Conservation (phyloP, 2,797 vertebrate genomes). For the Tauraco hartlaubi region DNA sequence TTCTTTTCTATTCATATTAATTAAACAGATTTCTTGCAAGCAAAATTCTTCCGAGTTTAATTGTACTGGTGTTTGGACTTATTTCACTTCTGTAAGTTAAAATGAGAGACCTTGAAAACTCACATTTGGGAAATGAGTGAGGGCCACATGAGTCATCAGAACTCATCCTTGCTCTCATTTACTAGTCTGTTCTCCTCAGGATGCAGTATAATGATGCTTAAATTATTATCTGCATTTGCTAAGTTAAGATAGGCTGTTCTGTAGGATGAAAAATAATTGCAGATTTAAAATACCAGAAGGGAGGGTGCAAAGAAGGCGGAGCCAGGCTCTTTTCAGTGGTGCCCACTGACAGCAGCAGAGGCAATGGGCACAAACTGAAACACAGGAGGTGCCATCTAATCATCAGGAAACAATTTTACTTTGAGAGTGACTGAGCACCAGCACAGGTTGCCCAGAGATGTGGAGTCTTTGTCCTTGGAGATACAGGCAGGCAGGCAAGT, state of each 20-base stretch:
- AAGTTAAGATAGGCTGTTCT: not conserved
- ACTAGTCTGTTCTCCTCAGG: not conserved
- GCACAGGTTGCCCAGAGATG: not conserved
- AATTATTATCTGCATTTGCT: not conserved
- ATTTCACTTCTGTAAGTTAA: not conserved
- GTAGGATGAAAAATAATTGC: not conserved
- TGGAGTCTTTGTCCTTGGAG: not conserved
- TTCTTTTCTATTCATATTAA: not conserved
- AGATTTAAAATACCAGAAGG: not conserved
- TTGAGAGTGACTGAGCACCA: not conserved
- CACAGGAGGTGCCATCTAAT: not conserved
- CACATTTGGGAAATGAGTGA: not conserved
- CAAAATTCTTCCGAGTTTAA: constrained; percentile 3
- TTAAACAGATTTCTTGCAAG: not conserved
- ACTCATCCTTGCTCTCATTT: not conserved
- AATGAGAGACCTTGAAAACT: constrained; percentile 16
- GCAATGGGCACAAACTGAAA: too few relatives aligned
- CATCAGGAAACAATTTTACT: not conserved
- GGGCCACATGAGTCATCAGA: constrained; percentile 13
- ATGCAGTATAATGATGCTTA: not conserved
- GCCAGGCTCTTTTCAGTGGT: not conserved
- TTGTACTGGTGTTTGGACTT: not conserved
- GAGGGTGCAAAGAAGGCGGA: not conserved
- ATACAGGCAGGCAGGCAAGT: not conserved
- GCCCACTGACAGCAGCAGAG: not conserved